Conservation (phyloP, 2,797 vertebrate species). For the Centroberyx gerrardi region DNA sequence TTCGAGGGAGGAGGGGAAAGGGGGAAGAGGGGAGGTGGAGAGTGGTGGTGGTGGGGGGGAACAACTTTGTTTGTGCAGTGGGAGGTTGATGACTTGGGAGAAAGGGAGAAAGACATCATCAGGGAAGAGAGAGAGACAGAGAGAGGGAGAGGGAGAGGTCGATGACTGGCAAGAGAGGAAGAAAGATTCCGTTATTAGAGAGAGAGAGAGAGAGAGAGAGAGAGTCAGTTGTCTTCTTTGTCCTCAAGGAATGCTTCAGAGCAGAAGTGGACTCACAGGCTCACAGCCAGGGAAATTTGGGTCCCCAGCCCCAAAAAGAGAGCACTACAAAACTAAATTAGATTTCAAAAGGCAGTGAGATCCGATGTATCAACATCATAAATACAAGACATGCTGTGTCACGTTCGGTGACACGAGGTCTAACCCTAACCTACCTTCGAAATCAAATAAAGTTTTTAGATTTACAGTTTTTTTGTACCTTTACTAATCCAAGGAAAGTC, state of each 20-base stretch:
- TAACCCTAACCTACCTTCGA: too few relatives aligned
- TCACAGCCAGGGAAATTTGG: constrained; percentile 62
- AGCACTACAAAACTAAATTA: constrained; percentile 53
- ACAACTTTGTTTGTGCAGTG: constrained; percentile 72
- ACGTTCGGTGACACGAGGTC: too few relatives aligned
- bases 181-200: constrained; percentile 69
- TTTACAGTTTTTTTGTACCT: too few relatives aligned
- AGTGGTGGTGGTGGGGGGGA: constrained; percentile 49
- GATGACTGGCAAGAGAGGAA: constrained; percentile 56
- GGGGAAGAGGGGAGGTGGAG: constrained; percentile 65
- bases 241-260: constrained; percentile 65
- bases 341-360: constrained; percentile 44
- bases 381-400: too few relatives aligned
- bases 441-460: too few relatives aligned
- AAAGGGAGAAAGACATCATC: constrained; percentile 67
- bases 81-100: constrained; percentile 76
- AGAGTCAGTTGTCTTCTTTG: constrained; percentile 62
- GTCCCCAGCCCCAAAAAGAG: constrained; percentile 1
- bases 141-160: constrained; percentile 49
- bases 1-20: constrained; percentile 64
- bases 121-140: constrained; percentile 34
- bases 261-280: constrained; percentile 61
- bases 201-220: constrained; percentile 27
- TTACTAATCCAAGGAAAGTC: too few relatives aligned
- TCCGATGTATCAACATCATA: constrained; percentile 36